Evolutionary conservation across 2,797 vertebrate species (phyloP).

Genomic region (Sternarchorhynchus goeldii): DNA sequence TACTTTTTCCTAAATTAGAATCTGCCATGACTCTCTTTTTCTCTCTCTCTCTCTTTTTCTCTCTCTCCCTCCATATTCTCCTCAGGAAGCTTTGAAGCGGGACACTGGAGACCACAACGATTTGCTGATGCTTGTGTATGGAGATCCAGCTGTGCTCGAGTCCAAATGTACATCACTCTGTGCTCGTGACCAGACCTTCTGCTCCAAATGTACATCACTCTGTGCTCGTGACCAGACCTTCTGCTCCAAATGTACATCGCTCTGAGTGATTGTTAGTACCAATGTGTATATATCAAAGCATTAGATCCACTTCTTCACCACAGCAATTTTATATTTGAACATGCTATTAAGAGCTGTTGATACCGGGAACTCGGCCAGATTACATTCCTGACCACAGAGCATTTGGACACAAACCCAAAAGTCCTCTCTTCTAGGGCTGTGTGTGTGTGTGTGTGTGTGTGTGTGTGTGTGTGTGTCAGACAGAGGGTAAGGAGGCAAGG

Average conservation of each 20-base stretch:
- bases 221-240: too few species aligned
- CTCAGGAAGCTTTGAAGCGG: slow-evolving; percentile 48
- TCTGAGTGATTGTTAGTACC: slow-evolving; percentile 38
- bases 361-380: slow-evolving; percentile 46
- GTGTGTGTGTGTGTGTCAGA: slow-evolving; percentile 22
- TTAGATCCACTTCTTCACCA: slow-evolving; percentile 41
- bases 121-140: slow-evolving; percentile 49
- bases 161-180: background rate
- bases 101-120: slow-evolving; percentile 38
- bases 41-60: slow-evolving; percentile 18
- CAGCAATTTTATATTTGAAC: slow-evolving; percentile 45
- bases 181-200: too few species aligned
- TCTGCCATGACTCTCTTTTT: background rate
- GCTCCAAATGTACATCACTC: background rate
- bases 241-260: slow-evolving; percentile 25
- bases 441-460: slow-evolving; percentile 20
- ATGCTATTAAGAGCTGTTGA: slow-evolving; percentile 52
- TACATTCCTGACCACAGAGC: slow-evolving; percentile 42
- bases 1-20: slow-evolving; percentile 21
- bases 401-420: slow-evolving; percentile 39
- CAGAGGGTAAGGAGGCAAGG: background rate
- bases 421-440: slow-evolving; percentile 12
- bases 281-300: slow-evolving; percentile 42
- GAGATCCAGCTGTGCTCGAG: slow-evolving; percentile 33
- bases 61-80: slow-evolving; percentile 37